These are phyloP conservation scores for human (Homo sapiens) DNA, from an alignment of 2,113 vertebrate species.

Conservation along the genomic window GRCh38 chr7:92615501-92616000, in stretches of 20 bases:
- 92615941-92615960: not conserved
- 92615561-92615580: slow-evolving; percentile 1
- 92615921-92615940: not conserved
- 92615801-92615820: not conserved
- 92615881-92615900: not conserved
- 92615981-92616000: not conserved
- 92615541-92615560: not conserved
- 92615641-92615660: not conserved
- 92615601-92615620: not conserved
- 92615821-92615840: not conserved
- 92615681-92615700: not conserved
- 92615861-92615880: not conserved
- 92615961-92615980: not conserved
- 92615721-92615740: not conserved
- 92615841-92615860: not conserved
- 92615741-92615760: not conserved
- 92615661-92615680: not conserved
- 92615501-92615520: not conserved
- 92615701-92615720: not conserved
- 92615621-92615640: not conserved
- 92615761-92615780: not conserved
- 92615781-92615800: not conserved
- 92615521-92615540: not conserved
- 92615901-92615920: not conserved
- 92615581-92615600: not conserved